Evolutionary conservation across 1,140 invertebrate genomes (phyloP).

Genomic region (Chironomus striatipennis): DNA sequence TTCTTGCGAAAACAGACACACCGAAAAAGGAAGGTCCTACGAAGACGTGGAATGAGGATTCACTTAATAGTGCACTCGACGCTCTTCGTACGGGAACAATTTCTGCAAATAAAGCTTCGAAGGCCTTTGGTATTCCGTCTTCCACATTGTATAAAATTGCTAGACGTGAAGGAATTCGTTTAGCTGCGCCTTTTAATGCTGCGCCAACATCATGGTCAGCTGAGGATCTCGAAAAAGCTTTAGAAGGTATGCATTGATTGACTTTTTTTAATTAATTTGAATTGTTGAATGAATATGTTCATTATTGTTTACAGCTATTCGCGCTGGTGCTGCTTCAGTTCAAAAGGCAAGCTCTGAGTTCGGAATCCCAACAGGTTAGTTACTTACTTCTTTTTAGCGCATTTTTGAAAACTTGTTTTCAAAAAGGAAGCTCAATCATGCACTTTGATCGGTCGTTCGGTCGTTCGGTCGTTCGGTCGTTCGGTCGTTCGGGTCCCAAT

Average conservation of each 20-base stretch:
- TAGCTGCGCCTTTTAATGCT: constrained; percentile 82
- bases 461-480: no score
- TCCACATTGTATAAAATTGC: constrained; percentile 86
- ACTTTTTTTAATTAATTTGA: background rate
- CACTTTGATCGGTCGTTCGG: no score
- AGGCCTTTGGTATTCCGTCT: constrained; percentile 83
- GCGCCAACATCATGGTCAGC: constrained; percentile 80
- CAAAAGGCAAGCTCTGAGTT: constrained; percentile 75
- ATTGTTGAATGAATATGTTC: background rate
- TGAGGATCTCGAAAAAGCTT: constrained; percentile 69
- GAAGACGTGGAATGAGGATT: constrained; percentile 80
- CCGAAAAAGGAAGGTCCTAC: constrained; percentile 80
- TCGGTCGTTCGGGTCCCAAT: no score
- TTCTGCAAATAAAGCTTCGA: constrained; percentile 82
- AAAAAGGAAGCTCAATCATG: no score
- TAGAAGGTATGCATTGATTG: constrained; percentile 44
- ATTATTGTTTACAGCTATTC: constrained; percentile 47
- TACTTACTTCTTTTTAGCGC: no score
- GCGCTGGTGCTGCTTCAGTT: constrained; percentile 71
- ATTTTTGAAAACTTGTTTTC: no score
- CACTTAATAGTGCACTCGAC: constrained; percentile 68
- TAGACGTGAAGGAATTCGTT: constrained; percentile 73
- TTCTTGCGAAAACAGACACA: constrained; percentile 47
- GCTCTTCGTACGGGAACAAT: constrained; percentile 72
- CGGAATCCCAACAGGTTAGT: constrained; percentile 66